Evolutionary conservation across 2,888 invertebrate species (phyloP), one percentile per base, ranked within the genome.

Genomic region (Fissipunctia ypsillon): DNA sequence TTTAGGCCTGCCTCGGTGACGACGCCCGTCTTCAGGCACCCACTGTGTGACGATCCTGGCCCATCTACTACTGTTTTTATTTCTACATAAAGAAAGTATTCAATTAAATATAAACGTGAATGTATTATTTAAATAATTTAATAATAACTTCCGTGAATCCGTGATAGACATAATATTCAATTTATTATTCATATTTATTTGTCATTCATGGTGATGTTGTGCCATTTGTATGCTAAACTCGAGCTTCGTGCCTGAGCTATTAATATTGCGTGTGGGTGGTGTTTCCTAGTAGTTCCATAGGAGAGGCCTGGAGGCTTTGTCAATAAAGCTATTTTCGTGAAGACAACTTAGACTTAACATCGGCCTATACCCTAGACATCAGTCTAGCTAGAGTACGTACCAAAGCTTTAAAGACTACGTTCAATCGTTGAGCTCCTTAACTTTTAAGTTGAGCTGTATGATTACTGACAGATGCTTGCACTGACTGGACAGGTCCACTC

Each of bases 201-300:
- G 4, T 50, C n/a, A 77, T 78, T 66, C 71, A 65, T 28, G 10
- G 25, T 31, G 6, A 5, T 9, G 19, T 22, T 28, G 43, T 6
- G 14, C 43, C 48, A 78, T 77, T 77, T 66, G 60, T 78, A 77
- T 78, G 78, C 60, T 61, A 61, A 78, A 25, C n/a, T 25, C 0
- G 19, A 5, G 38, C 10, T 41, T 41, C 54, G 59, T 77, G 60
- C 48, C 28, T 65, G 60, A 43, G n/a, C n/a, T 35, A 35, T 35
- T 35, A 43, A 69, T 50, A 76, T 57, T 43, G 35, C 28, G 19
- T 63, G 38, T 45, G 77, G 50, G 38, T 78, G 48, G 65, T 22
- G 78, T 43, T 78, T 60, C 60, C 35, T 65, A 65, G 9, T 9
- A 9, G 12, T 7, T 52, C 5, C 16, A 60, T 61, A 69, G 14